Percentiles rank a stretch among this genome's conserved stretches.
Conservation (phyloP, 2,888 invertebrate genomes). For the Leptinotarsa haldemani region DNA sequence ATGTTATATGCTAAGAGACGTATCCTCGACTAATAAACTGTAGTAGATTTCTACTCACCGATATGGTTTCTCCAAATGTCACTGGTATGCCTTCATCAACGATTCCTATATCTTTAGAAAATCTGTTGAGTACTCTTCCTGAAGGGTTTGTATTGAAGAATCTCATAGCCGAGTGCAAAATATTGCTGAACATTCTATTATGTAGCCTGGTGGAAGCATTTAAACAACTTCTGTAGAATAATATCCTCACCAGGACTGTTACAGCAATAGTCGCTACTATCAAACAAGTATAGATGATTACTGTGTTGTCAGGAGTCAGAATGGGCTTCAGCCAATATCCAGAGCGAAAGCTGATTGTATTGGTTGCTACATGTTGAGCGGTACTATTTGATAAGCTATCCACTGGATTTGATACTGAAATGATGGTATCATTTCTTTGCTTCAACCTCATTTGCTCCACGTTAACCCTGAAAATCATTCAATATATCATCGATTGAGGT, state of each 20-base stretch:
- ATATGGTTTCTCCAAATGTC: constrained; percentile 65
- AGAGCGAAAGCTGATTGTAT: background rate
- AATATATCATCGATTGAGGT: background rate
- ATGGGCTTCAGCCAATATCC: background rate
- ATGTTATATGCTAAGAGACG: no score
- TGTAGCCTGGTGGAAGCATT: constrained; percentile 69
- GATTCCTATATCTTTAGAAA: constrained; percentile 75
- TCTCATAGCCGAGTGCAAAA: constrained; percentile 72
- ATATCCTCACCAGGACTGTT: constrained; percentile 61
- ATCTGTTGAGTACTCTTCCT: constrained; percentile 73
- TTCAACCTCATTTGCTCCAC: background rate
- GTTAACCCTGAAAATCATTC: background rate
- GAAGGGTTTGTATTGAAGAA: constrained; percentile 77
- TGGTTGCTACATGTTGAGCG: background rate
- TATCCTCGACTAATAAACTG: background rate
- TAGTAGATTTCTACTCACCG: constrained; percentile 38
- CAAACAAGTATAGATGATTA: constrained; percentile 59
- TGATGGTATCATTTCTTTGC: constrained; percentile 50
- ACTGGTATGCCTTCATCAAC: constrained; percentile 67
- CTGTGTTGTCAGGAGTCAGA: constrained; percentile 49
- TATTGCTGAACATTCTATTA: constrained; percentile 65
- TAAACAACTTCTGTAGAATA: constrained; percentile 68
- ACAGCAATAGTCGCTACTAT: constrained; percentile 60
- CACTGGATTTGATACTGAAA: constrained; percentile 32
- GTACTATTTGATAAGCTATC: background rate